These are phyloP conservation scores for Myoxocephalus aenaeus DNA, from an alignment of 2,797 vertebrate genomes.

Conservation along the genomic window DNA sequence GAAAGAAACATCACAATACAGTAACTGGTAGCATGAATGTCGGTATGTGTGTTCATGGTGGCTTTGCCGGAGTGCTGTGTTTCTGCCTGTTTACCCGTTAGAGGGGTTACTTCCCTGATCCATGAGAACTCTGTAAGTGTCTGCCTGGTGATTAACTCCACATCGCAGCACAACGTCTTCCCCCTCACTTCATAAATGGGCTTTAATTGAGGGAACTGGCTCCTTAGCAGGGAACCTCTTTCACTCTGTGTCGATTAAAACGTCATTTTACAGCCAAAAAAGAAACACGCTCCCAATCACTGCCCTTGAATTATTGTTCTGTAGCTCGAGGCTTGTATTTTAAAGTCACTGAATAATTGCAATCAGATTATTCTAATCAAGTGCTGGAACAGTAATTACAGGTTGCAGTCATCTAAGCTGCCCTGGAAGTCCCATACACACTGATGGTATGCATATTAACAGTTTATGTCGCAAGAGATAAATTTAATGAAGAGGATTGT, in stretches of 20 bases:
- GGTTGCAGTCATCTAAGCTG: conserved; percentile 97
- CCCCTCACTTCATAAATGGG: conserved; percentile 89
- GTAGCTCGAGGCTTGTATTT: conserved; percentile 98
- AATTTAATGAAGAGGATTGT: conserved; percentile 98
- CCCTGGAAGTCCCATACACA: conserved; percentile 92
- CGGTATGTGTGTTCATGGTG: conserved; percentile 2
- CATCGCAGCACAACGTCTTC: conserved; percentile 89
- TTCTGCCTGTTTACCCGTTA: conserved; percentile 80
- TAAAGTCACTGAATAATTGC: conserved; percentile 99
- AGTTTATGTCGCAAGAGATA: conserved; percentile 97
- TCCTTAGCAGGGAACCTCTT: conserved; percentile 87
- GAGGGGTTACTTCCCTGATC: conserved; percentile 84
- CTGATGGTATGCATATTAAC: conserved; percentile 96
- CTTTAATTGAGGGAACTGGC: conserved; percentile 89
- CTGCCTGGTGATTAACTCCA: conserved; percentile 90
- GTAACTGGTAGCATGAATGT: conserved; percentile 22
- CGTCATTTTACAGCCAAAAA: conserved; percentile 95
- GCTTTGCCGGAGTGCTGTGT: conserved; percentile 62
- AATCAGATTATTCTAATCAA: conserved; percentile 99
- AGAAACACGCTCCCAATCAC: conserved; percentile 97
- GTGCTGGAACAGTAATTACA: conserved; percentile 99
- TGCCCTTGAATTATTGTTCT: conserved; percentile 99
- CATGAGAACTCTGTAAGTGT: conserved; percentile 84
- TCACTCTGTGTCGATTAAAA: conserved; percentile 93
- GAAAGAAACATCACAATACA: conserved; percentile 19